phyloP scores from a whole-genome alignment of 2,888 invertebrate species.

The Drosophila longiperda region DNA sequence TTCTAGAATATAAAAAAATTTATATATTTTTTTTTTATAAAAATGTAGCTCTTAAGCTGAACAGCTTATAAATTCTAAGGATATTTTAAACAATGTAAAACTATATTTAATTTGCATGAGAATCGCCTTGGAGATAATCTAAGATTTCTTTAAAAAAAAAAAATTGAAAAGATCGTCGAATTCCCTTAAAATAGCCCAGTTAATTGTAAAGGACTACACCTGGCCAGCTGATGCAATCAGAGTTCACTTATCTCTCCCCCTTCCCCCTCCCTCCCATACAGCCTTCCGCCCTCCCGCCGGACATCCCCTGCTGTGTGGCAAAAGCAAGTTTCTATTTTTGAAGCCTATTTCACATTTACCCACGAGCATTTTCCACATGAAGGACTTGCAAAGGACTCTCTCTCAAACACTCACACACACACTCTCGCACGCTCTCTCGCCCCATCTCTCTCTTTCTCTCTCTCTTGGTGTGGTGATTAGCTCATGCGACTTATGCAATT shows the following conservation, averaged over 20 bases:
- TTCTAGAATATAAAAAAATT: not conserved
- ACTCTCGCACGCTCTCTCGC: slow-evolving; percentile 7
- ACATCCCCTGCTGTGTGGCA: slow-evolving; percentile 22
- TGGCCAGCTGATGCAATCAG: slow-evolving; percentile 53
- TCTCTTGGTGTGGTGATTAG: slow-evolving; percentile 53
- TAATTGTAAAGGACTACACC: slow-evolving; percentile 12
- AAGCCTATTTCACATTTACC: slow-evolving; percentile 36
- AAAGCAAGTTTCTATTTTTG: slow-evolving; percentile 47
- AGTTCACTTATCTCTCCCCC: slow-evolving; percentile 29
- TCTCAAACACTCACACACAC: not conserved
- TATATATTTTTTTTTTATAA: too few relatives aligned
- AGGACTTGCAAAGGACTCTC: slow-evolving; percentile 47
- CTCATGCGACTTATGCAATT: slow-evolving; percentile 76
- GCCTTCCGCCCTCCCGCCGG: not conserved
- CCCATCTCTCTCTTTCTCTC: slow-evolving; percentile 5
- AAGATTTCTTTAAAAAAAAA: not conserved
- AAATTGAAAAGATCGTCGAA: not conserved
- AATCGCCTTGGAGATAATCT: not conserved
- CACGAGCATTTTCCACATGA: slow-evolving; percentile 62
- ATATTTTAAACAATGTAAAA: not conserved
- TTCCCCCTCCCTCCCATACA: not conserved
- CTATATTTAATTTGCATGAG: not conserved
- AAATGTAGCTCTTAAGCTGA: too few relatives aligned
- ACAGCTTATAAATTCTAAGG: not conserved
- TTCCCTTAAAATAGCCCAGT: not conserved